A percentile compares a stretch with the other conserved stretches of the same genome.
phyloP scores from a whole-genome alignment of 2,888 invertebrate species.

The Pteria penguin region DNA sequence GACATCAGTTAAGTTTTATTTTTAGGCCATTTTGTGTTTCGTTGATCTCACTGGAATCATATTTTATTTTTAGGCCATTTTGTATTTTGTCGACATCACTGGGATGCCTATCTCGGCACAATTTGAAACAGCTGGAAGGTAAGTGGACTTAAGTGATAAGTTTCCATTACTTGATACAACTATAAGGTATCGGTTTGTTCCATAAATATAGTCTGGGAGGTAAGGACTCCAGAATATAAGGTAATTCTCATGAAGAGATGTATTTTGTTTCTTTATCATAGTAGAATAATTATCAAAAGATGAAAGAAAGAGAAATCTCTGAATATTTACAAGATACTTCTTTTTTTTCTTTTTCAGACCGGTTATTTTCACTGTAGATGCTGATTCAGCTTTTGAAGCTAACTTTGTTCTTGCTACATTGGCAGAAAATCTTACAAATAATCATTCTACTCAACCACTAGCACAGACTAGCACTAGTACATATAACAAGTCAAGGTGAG shows the following conservation, averaged over 20 bases:
- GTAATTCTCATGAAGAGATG: no score
- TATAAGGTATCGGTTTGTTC: no score
- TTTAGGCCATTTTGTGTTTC: no score
- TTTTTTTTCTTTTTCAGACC: constrained; percentile 82
- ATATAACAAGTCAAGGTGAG: constrained; percentile 33
- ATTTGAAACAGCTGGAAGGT: constrained; percentile 90
- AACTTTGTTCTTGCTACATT: constrained; percentile 90
- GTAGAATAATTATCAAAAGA: no score
- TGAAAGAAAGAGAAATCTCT: no score
- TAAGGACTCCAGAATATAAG: no score
- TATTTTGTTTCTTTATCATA: no score
- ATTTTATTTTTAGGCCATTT: constrained; percentile 82
- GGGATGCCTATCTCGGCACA: constrained; percentile 86
- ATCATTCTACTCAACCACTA: constrained; percentile 48
- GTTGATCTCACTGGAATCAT: neutral
- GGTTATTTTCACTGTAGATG: constrained; percentile 87
- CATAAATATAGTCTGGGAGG: no score
- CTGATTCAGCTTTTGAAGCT: constrained; percentile 87
- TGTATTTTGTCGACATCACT: constrained; percentile 89
- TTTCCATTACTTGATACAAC: no score
- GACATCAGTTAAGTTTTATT: no score
- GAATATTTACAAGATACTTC: no score
- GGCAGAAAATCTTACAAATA: constrained; percentile 80
- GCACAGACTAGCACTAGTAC: constrained; percentile 9
- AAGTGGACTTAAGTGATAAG: no score